A percentile compares a stretch with the other conserved stretches of the same genome.
Conservation (phyloP, 92 coral and sea anemone species). For the Pocillopora grandis region DNA sequence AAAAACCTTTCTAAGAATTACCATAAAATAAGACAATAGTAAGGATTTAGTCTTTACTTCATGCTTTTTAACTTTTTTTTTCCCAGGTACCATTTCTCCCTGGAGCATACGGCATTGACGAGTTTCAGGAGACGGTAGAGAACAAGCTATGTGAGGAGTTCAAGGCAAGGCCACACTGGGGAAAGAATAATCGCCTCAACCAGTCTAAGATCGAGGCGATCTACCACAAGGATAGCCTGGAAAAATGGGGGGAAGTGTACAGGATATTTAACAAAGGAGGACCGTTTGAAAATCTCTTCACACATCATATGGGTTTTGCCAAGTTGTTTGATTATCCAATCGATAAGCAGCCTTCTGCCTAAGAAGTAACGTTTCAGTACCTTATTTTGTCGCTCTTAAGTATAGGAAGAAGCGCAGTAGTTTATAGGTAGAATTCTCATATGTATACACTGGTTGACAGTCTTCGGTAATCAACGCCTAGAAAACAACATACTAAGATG, state of each 20-base stretch:
- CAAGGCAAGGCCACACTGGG: slow-evolving; percentile 49
- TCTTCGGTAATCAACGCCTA: no score
- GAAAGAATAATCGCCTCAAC: slow-evolving; percentile 36
- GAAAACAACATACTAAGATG: no score
- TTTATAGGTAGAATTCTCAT: no score
- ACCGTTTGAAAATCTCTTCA: slow-evolving; percentile 53
- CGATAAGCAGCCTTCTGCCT: slow-evolving; percentile 23
- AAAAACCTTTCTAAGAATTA: neutral
- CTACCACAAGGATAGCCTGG: slow-evolving; percentile 11
- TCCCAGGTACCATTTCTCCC: slow-evolving; percentile 47
- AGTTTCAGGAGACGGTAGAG: slow-evolving; percentile 38
- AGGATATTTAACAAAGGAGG: slow-evolving; percentile 56
- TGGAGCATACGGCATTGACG: slow-evolving; percentile 41
- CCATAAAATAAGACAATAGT: neutral
- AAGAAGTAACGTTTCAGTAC: neutral
- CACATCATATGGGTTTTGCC: slow-evolving; percentile 52
- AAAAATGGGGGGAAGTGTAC: slow-evolving; percentile 33
- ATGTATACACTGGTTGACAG: no score
- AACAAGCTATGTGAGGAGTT: slow-evolving; percentile 1
- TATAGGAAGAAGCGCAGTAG: no score
- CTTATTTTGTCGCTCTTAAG: neutral
- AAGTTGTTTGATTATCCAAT: neutral
- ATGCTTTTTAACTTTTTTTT: neutral
- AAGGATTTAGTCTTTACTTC: no score
- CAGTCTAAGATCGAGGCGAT: neutral